Evolutionary conservation across 2,888 invertebrate species (phyloP).

Genomic region (Lymantria monacha): DNA sequence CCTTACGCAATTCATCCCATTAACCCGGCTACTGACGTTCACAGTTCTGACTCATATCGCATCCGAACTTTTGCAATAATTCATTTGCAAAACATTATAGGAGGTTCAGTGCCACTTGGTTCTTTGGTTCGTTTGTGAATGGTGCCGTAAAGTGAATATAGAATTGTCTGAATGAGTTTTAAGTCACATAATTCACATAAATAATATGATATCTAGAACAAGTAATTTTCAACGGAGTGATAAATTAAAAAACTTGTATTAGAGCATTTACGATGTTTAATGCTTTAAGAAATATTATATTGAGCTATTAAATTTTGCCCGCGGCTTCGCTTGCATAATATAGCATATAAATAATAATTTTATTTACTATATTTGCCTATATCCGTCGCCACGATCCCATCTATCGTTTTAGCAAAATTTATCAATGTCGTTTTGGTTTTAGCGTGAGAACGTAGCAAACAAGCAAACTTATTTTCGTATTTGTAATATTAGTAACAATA

Average conservation of each 20-base stretch:
- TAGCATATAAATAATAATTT: too few relatives aligned
- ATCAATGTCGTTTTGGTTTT: too few relatives aligned
- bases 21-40: constrained; percentile 22
- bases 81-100: constrained; percentile 26
- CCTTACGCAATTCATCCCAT: constrained; percentile 31
- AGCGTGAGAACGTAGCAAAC: too few relatives aligned
- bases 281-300: too few relatives aligned
- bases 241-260: neutral
- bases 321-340: too few relatives aligned
- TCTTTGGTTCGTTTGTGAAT: neutral
- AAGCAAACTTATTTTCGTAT: too few relatives aligned
- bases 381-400: too few relatives aligned
- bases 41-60: constrained; percentile 24
- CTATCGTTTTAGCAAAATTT: too few relatives aligned
- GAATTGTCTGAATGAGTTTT: neutral
- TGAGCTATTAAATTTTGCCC: too few relatives aligned
- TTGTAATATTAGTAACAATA: too few relatives aligned
- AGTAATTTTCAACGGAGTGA: neutral
- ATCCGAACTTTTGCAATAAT: constrained; percentile 31
- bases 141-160: neutral
- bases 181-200: neutral
- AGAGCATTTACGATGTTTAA: too few relatives aligned
- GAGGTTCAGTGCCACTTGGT: constrained; percentile 6
- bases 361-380: too few relatives aligned
- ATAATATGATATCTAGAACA: neutral